Evolutionary conservation across 2,113 vertebrate species (phyloP).

Genomic region (Pheucticus melanocephalus): DNA sequence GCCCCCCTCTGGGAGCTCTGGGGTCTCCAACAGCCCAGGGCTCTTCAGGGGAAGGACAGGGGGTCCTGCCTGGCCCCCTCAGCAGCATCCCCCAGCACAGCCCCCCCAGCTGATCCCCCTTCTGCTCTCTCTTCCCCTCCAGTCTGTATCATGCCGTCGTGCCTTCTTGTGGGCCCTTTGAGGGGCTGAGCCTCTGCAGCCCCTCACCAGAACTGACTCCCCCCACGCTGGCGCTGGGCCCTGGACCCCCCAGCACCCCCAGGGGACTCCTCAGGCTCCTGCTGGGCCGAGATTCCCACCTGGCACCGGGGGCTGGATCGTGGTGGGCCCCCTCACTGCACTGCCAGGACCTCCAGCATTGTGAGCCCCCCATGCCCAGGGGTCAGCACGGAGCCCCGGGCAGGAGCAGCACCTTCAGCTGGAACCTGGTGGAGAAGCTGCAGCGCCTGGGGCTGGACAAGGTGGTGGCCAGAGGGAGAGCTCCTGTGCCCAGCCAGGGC

Average conservation of each 20-base stretch:
- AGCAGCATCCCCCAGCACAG: too few relatives aligned
- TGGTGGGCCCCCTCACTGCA: neutral
- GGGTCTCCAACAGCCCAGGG: neutral
- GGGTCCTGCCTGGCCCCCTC: neutral
- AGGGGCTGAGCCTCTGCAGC: conserved; percentile 65
- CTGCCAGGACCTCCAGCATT: neutral
- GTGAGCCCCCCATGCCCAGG: neutral
- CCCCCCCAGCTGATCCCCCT: rapidly evolving
- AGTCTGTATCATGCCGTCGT: conserved; percentile 79
- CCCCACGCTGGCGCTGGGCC: neutral
- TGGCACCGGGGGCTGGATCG: rapidly evolving
- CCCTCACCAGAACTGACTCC: neutral
- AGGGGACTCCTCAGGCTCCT: conserved; percentile 72
- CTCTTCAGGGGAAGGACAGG: neutral
- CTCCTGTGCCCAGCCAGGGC: neutral
- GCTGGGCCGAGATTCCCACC: conserved; percentile 66
- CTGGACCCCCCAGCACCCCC: neutral
- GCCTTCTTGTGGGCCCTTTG: conserved; percentile 80
- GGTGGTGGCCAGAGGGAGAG: conserved; percentile 72
- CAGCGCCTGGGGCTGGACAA: conserved; percentile 76
- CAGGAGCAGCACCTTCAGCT: conserved; percentile 70
- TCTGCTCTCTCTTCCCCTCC: neutral
- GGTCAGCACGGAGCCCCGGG: neutral
- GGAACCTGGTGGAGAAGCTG: conserved; percentile 83
- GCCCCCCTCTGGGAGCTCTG: rapidly evolving